These are phyloP conservation scores for Bradypus variegatus DNA, from an alignment of 2,797 vertebrate genomes.

Conservation along the genomic window DNA sequence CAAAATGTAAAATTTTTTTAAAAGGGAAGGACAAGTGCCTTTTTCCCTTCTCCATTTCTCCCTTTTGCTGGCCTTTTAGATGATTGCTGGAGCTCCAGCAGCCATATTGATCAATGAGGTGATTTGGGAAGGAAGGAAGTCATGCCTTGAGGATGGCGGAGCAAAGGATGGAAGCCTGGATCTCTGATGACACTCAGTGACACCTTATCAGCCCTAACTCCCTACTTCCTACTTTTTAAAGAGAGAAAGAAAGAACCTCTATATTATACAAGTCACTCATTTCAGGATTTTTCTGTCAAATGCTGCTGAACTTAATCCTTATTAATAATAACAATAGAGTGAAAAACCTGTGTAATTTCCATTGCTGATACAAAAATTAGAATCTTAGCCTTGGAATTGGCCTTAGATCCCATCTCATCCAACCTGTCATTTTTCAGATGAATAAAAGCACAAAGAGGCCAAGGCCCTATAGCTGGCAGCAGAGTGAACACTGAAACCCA, in stretches of 20 bases:
- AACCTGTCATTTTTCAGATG: neutral
- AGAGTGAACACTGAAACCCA: neutral
- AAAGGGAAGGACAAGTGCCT: neutral
- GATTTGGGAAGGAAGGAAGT: neutral
- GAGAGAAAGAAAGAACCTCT: conserved; percentile 1
- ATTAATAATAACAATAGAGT: neutral
- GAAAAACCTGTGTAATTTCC: neutral
- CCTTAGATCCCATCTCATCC: neutral
- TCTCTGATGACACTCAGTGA: neutral
- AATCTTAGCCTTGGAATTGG: neutral
- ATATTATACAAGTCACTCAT: neutral
- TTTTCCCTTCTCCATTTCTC: neutral
- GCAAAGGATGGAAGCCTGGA: neutral
- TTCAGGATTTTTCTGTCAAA: neutral
- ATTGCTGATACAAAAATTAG: neutral
- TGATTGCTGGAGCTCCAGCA: neutral
- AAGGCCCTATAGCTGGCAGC: neutral
- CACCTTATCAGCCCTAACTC: neutral
- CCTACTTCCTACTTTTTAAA: neutral
- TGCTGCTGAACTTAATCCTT: neutral
- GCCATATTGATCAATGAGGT: neutral
- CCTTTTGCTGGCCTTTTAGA: neutral
- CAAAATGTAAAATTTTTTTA: conserved; percentile 4
- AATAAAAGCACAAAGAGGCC: neutral
- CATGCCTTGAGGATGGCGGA: neutral